Conservation (phyloP, 2,113 vertebrate species). For the Eublepharis macularius region DNA sequence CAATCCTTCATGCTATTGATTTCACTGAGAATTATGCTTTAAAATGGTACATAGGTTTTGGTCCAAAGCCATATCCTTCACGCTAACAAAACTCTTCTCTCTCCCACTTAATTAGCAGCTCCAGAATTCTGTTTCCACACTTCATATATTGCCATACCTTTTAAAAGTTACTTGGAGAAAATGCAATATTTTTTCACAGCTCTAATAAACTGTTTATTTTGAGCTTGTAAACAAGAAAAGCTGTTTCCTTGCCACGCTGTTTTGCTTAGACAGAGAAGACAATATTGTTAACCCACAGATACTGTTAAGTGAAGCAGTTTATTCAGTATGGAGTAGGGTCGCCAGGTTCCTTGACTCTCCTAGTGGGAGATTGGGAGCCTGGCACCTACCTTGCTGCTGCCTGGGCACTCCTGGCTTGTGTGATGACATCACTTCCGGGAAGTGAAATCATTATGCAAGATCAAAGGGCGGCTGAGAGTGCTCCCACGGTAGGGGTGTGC, state of each 20-base stretch:
- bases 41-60: not conserved
- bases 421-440: too few species aligned
- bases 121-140: constrained; percentile 1
- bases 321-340: not conserved
- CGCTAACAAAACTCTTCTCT: not conserved
- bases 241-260: not conserved
- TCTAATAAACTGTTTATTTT: not conserved
- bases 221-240: constrained; percentile 5
- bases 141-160: not conserved
- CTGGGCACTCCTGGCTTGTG: too few species aligned
- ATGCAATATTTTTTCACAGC: constrained; percentile 10
- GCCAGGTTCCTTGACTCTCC: too few species aligned
- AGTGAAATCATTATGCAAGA: too few species aligned
- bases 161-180: not conserved
- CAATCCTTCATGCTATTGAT: not conserved
- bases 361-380: too few species aligned
- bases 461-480: too few species aligned
- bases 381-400: too few species aligned
- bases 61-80: not conserved
- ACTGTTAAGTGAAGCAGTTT: not conserved
- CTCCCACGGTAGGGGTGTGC: too few species aligned
- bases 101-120: not conserved
- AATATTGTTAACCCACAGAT: not conserved
- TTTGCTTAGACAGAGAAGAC: constrained; percentile 6
- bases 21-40: not conserved